Evolutionary conservation across 2,797 vertebrate genomes (phyloP).

Genomic region (Rachycentron canadum): DNA sequence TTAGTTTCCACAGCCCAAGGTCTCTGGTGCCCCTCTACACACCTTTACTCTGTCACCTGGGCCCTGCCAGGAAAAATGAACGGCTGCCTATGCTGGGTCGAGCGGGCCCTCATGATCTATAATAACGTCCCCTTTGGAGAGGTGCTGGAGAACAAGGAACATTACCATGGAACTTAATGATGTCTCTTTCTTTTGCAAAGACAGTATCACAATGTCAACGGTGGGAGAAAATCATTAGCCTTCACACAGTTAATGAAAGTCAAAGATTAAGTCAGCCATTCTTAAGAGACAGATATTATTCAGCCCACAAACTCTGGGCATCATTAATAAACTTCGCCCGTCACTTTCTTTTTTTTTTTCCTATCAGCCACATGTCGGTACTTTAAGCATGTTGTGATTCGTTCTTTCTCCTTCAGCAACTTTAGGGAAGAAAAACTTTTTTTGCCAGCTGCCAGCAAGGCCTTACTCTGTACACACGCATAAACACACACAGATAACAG

Average conservation of each 20-base stretch:
- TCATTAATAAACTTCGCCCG: conserved; percentile 74
- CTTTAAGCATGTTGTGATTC: conserved; percentile 54
- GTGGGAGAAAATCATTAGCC: conserved; percentile 78
- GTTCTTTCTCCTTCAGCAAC: conserved; percentile 63
- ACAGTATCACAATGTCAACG: conserved; percentile 70
- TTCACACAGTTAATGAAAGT: conserved; percentile 83
- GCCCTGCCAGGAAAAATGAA: conserved; percentile 69
- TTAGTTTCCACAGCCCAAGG: conserved; percentile 82
- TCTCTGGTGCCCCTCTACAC: conserved; percentile 71
- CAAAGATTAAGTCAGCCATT: conserved; percentile 81
- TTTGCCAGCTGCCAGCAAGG: conserved; percentile 28
- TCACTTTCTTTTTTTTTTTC: conserved; percentile 11
- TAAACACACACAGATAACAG: not conserved
- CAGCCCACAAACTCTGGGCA: conserved; percentile 62
- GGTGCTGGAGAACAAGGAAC: conserved; percentile 60
- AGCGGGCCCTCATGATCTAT: conserved; percentile 62
- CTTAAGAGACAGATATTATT: conserved; percentile 74
- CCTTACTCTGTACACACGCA: not conserved
- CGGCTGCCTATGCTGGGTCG: conserved; percentile 40
- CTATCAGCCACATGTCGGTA: conserved; percentile 59
- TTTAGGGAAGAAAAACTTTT: conserved; percentile 36
- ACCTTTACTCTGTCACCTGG: conserved; percentile 80
- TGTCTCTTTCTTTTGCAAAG: conserved; percentile 63
- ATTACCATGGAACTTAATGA: conserved; percentile 77
- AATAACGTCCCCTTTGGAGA: conserved; percentile 71